phyloP scores from a whole-genome alignment of 2,888 invertebrate genomes.

The Callinectes sapidus region DNA sequence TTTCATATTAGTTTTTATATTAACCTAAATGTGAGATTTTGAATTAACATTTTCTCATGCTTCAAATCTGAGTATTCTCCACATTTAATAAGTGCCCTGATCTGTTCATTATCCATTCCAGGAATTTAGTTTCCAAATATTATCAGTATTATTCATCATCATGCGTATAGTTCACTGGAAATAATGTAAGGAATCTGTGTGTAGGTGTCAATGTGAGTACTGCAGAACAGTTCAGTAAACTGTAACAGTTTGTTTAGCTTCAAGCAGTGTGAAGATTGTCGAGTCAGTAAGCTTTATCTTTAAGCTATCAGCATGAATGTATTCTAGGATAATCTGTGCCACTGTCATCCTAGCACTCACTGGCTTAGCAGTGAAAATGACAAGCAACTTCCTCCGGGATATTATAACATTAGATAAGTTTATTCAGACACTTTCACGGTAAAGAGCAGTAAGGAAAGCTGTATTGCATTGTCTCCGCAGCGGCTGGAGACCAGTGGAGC shows the following conservation, averaged over 20 bases:
- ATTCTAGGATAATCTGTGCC: not conserved
- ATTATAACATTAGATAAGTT: not conserved
- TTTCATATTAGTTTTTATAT: not conserved
- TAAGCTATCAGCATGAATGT: not conserved
- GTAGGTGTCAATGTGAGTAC: not conserved
- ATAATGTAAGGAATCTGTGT: not conserved
- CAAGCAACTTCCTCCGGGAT: not conserved
- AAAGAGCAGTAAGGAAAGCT: not conserved
- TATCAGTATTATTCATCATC: no score
- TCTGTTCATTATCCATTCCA: no score
- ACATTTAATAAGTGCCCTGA: no score
- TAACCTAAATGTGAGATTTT: not conserved
- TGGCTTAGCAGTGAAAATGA: not conserved
- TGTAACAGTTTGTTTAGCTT: not conserved
- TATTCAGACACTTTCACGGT: not conserved
- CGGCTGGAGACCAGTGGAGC: constrained; percentile 65
- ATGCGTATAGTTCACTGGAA: no score
- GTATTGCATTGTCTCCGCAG: not conserved
- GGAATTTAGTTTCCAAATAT: no score
- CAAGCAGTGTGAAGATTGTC: not conserved
- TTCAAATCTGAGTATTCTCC: no score
- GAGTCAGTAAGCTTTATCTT: not conserved
- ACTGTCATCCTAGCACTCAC: not conserved
- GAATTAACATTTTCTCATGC: no score
- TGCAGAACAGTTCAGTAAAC: not conserved